Evolutionary conservation across 2,888 invertebrate species (phyloP), one percentile per base, ranked within the genome.

Genomic region (Scaptomyza polygonia): DNA sequence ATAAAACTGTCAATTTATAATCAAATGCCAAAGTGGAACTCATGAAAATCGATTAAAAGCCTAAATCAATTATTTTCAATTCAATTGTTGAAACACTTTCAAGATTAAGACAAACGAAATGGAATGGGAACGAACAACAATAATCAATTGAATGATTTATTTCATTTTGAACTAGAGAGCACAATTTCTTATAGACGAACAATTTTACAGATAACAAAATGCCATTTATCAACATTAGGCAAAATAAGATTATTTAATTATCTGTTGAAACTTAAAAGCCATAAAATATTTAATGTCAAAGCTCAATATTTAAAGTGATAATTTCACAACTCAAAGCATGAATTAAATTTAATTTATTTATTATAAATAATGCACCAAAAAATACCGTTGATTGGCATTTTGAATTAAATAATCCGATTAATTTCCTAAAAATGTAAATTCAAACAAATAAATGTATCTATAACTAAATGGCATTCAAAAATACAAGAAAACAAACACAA

Each of bases 121-220:
- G 4, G 6, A 16, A 27, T 11, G 14, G 14, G 14, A 25, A 5
- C 5, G 14, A 29, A 29, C 7, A 14, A 43, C 9, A n/a, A 39
- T 16, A 14, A 21, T 2, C 18, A 21, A 48, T 48, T 48, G 9
- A 48, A 21, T 48, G 32, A 48, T 47, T 47, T 47, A 48, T 48
- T 9, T 8, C 9, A 6, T 4, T 11, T 45, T 14, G 11, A 14
- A 9, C 44, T 44, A 25, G 9, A 5, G 3, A 25, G 25, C 25
- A 5, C 12, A 12, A 29, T 12, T 7, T 45, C 44, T 14, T 0
- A 12, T 3, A 16, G 12, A 16, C 7, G 3, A 30, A 18, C n/a
- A 32, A 18, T 6, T 0, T 0, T 0, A 48, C 2, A 32, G 48
- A 32, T 48, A 48, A 21, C 16, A n/a, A 39, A 48, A 21, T 18